phyloP scores from a whole-genome alignment of 2,888 invertebrate genomes.

The Bellardia pandia region DNA sequence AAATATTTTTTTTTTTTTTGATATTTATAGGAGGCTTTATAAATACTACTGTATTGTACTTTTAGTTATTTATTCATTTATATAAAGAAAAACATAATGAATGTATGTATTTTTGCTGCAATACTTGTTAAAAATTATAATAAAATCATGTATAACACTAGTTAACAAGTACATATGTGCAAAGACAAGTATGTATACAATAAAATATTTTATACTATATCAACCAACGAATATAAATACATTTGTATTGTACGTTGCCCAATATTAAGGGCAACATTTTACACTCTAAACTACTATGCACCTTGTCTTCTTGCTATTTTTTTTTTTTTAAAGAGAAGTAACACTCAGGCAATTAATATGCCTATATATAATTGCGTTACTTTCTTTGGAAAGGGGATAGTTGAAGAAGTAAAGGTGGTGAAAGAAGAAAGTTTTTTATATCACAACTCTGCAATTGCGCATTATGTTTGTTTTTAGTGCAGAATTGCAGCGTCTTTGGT shows the following conservation, averaged over 20 bases:
- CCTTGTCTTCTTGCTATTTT: no score
- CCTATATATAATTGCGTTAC: no score
- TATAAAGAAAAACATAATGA: conserved; percentile 29
- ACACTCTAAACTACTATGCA: no score
- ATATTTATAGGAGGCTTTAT: not conserved
- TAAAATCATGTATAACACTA: conserved; percentile 25
- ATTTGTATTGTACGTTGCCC: not conserved
- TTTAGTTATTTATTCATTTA: conserved; percentile 23
- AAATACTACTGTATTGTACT: not conserved
- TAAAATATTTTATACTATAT: conserved; percentile 2
- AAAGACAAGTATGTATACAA: not conserved
- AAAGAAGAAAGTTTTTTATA: no score
- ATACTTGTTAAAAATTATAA: conserved; percentile 3
- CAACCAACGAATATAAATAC: not conserved
- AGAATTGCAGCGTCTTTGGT: no score
- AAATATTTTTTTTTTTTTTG: no score
- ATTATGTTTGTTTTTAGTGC: no score
- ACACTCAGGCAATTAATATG: no score
- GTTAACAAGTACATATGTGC: conserved; percentile 1
- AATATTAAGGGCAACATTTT: not conserved
- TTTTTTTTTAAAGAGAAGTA: no score
- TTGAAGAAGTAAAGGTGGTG: no score
- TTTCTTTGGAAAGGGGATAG: no score
- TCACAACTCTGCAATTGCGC: no score
- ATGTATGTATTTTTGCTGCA: conserved; percentile 24